These are phyloP conservation scores for Pollimyrus isidori DNA, from an alignment of 2,113 vertebrate genomes.

Conservation along the genomic window DNA sequence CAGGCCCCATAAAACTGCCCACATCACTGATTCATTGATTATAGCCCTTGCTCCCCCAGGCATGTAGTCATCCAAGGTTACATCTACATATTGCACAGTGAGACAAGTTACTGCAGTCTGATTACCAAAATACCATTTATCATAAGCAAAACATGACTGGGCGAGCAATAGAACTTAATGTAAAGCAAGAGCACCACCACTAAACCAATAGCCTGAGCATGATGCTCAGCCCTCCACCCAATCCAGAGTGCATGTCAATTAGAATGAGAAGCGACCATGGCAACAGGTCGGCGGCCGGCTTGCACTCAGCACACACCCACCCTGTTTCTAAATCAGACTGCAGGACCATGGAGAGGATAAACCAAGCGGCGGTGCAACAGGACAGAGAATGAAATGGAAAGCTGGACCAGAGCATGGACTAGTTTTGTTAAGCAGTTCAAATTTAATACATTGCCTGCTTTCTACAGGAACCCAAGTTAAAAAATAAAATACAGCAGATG, in stretches of 20 bases:
- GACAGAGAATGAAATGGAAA: slow-evolving; percentile 16
- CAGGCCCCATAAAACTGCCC: not conserved
- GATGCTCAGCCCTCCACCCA: not conserved
- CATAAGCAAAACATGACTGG: not conserved
- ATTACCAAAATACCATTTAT: not conserved
- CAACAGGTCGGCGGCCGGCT: not conserved
- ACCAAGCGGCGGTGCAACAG: not conserved
- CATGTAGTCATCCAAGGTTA: not conserved
- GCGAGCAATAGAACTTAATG: slow-evolving; percentile 46
- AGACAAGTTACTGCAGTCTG: not conserved
- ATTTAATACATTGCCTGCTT: slow-evolving; percentile 52
- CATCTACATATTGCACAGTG: not conserved
- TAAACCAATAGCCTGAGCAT: slow-evolving; percentile 34
- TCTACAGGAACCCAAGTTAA: slow-evolving; percentile 67
- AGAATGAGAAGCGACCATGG: not conserved
- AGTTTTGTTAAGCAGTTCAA: slow-evolving; percentile 61
- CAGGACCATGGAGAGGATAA: not conserved
- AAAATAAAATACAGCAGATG: slow-evolving; percentile 46
- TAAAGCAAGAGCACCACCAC: slow-evolving; percentile 51
- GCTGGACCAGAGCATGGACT: slow-evolving; percentile 5
- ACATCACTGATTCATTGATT: not conserved
- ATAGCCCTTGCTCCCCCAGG: not conserved
- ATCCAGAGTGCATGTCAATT: not conserved
- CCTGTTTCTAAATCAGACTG: not conserved
- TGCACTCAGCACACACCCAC: not conserved